Conservation (phyloP, 1,140 invertebrate species). For the Drosophila yakuba region DNA sequence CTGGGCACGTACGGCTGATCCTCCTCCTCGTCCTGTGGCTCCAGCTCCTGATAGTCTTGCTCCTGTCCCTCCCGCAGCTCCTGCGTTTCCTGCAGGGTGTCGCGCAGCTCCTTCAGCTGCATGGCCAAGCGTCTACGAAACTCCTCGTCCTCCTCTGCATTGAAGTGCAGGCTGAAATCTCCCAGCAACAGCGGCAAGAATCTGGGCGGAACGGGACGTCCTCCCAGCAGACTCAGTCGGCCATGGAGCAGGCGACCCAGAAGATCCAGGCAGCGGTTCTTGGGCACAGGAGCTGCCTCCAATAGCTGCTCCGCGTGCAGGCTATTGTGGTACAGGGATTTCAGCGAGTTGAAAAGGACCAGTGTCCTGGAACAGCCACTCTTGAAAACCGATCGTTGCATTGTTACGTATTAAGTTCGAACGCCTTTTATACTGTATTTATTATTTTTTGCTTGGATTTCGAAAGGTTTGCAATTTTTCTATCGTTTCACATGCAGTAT, state of each 20-base stretch:
- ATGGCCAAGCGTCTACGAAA: constrained; percentile 7
- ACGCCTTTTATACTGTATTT: no score
- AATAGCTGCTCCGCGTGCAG: background rate
- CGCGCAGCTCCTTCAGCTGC: constrained; percentile 23
- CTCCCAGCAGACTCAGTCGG: background rate
- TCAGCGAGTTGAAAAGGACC: background rate
- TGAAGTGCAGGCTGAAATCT: background rate
- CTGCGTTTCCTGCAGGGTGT: no score
- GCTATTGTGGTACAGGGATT: background rate
- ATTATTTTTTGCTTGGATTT: background rate
- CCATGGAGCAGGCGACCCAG: constrained; percentile 4
- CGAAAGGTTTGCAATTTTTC: background rate
- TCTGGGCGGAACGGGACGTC: background rate
- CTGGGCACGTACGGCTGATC: background rate
- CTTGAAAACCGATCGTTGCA: background rate
- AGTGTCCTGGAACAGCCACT: background rate
- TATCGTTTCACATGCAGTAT: no score
- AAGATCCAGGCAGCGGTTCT: constrained; percentile 1
- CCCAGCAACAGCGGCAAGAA: background rate
- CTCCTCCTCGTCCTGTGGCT: constrained; percentile 1
- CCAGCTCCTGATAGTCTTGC: background rate
- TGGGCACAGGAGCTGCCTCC: background rate
- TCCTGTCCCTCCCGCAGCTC: background rate
- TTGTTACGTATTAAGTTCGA: background rate
- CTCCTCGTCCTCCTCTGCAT: constrained; percentile 7